A percentile compares a stretch with the other conserved stretches of the same genome.
phyloP scores from a whole-genome alignment of 2,113 vertebrate genomes.

The Gorsachius goisagi region DNA sequence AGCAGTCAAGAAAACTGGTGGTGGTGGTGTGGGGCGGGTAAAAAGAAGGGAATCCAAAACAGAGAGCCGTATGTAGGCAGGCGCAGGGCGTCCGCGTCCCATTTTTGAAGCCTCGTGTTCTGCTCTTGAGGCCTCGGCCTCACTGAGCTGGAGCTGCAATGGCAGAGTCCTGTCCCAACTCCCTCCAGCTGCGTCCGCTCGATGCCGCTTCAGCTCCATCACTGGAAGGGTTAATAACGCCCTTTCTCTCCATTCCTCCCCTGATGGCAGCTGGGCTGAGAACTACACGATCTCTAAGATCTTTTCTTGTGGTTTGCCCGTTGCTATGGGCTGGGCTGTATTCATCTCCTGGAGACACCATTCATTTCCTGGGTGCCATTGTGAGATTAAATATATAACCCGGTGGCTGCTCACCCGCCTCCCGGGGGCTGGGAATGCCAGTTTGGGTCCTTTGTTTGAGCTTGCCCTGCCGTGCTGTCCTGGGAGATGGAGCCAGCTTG shows the following conservation, averaged over 20 bases:
- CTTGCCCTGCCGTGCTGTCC: constrained; percentile 65
- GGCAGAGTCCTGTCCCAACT: background rate
- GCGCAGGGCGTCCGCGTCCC: background rate
- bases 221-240: background rate
- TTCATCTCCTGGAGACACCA: constrained; percentile 32
- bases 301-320: constrained; percentile 41
- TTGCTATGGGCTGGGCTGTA: constrained; percentile 3
- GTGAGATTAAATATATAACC: constrained; percentile 58
- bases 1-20: background rate
- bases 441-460: constrained; percentile 47
- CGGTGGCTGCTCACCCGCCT: background rate
- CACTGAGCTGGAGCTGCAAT: fast-evolving
- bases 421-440: background rate
- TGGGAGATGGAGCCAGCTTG: constrained; percentile 37
- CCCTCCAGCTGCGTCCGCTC: background rate
- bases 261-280: background rate
- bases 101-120: background rate
- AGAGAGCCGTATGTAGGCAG: fast-evolving
- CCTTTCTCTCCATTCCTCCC: background rate
- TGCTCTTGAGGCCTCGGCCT: background rate
- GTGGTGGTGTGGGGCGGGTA: background rate
- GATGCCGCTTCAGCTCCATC: background rate
- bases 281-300: background rate
- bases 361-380: constrained; percentile 53
- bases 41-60: background rate